A percentile compares a stretch with the other conserved stretches of the same genome.
Conservation (phyloP, 2,797 vertebrate genomes). For the Hirundo rustica region DNA sequence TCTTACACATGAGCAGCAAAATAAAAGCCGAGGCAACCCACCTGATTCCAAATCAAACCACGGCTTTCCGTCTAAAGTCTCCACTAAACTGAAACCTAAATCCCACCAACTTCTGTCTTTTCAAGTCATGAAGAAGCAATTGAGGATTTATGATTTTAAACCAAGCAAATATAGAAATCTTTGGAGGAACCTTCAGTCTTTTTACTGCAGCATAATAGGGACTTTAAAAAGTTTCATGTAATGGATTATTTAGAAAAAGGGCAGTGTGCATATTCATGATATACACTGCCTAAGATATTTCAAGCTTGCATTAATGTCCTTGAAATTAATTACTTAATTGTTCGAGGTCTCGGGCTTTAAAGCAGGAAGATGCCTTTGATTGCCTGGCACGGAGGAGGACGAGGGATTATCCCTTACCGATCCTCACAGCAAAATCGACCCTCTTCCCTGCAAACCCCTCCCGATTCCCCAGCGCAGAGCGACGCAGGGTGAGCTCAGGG, state of each 20-base stretch:
- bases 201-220: background rate
- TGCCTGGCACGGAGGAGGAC: background rate
- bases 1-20: background rate
- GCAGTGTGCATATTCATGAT: background rate
- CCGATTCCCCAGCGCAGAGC: rapidly evolving
- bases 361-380: background rate
- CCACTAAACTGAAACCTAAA: background rate
- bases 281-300: background rate
- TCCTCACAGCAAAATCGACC: background rate
- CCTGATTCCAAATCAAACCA: background rate
- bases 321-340: background rate
- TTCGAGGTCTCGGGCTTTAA: background rate
- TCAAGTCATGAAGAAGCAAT: background rate
- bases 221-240: background rate
- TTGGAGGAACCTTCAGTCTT: background rate
- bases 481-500: rapidly evolving
- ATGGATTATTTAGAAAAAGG: background rate
- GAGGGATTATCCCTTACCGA: background rate
- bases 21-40: background rate
- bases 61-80: background rate
- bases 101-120: background rate
- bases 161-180: background rate
- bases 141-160: background rate
- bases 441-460: background rate
- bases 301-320: background rate